Percentiles rank a stretch among this genome's conserved stretches.
Evolutionary conservation across 2,888 invertebrate genomes (phyloP).

Genomic region (Ophion slaviceki): DNA sequence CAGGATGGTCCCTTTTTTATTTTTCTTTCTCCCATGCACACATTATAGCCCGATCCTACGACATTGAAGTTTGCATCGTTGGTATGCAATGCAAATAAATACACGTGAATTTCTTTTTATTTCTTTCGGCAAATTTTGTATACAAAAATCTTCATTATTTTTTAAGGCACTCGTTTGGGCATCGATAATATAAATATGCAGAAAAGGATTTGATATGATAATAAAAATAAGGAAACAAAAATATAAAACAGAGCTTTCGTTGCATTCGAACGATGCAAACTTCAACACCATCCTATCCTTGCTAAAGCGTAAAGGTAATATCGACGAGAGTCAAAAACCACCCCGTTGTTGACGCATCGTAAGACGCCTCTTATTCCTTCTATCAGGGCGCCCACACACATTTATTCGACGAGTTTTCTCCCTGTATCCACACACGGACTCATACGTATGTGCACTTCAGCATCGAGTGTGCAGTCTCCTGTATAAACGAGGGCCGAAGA

Average conservation of each 20-base stretch:
- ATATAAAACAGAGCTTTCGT: no score
- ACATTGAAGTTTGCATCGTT: no score
- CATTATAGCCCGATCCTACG: not conserved
- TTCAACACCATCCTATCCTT: not conserved
- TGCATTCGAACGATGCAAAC: no score
- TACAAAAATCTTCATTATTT: no score
- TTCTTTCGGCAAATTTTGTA: no score
- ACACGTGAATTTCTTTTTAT: no score
- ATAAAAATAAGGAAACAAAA: no score
- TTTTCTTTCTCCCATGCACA: not conserved
- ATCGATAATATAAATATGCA: no score
- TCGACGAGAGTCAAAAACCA: conserved; percentile 39
- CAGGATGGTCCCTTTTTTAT: not conserved
- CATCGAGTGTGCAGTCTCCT: conserved; percentile 36
- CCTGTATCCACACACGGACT: not conserved
- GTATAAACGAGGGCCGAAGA: conserved; percentile 37
- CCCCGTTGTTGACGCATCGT: conserved; percentile 40
- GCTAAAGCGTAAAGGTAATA: conserved; percentile 58
- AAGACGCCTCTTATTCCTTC: conserved; percentile 40
- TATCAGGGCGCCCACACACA: conserved; percentile 2
- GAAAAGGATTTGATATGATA: no score
- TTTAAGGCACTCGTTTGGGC: no score
- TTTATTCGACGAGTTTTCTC: conserved; percentile 1
- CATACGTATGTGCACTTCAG: conserved; percentile 21
- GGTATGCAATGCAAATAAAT: no score